Evolutionary conservation across 2,888 invertebrate species (phyloP), one percentile per base, ranked within the genome.

Genomic region (Sesia apiformis): DNA sequence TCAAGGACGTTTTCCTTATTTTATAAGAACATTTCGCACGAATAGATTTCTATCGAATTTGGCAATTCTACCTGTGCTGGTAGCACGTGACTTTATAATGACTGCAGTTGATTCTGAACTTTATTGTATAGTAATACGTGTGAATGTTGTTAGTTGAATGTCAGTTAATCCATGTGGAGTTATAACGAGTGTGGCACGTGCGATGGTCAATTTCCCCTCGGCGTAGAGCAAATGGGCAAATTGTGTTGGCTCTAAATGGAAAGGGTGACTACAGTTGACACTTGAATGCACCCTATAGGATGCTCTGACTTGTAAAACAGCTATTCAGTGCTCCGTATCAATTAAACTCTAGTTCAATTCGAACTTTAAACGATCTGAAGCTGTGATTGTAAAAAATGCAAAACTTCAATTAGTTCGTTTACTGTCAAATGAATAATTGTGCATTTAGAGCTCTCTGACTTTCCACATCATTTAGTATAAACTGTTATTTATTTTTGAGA

Each of bases 11-110:
- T 56, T 68, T 74, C 77, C 70, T 72, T 70, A 76, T 75, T 74
- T 72, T 67, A 71, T 76, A 74, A 73, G 71, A 23, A 70, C 64
- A 67, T 71, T 71, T 73, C 76, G 79, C 81, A 80, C 81, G 81
- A 69, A 67, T 70, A 74, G 69, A 66, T 72, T 69, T 69, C 70
- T 73, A 72, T 77, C 69, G 70, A 69, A 75, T 76, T 56, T 53
- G 56, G 56, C 54, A 49, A 52, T 56, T 52, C 52, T 52, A 56
- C 56, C 52, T 51, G 51, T 39, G 23, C 23, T 23, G 23, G 23
- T 23, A 39, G 52, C 57, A 57, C 57, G 57, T 54, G 57, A 57
- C 54, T 5, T 8, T 8, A 40, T 40, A 23, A 23, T 23, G 7
- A 7, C 41, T 23, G 38, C 38, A 40, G 41, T 52, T 6, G 42